A percentile compares a stretch with the other conserved stretches of the same genome.
These are phyloP conservation scores for Ophion costatus DNA, from an alignment of 2,888 invertebrate genomes.

Conservation along the genomic window DNA sequence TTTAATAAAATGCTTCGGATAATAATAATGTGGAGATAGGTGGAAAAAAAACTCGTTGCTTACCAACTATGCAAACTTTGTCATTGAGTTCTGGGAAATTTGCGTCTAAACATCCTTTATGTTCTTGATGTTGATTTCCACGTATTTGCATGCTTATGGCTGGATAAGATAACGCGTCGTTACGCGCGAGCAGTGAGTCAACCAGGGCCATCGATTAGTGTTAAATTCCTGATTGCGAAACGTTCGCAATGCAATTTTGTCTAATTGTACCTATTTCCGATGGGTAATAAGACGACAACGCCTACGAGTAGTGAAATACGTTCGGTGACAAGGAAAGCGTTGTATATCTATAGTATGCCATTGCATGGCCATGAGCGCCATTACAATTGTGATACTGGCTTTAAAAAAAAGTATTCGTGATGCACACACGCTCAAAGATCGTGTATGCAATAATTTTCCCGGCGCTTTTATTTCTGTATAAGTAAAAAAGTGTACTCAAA, in stretches of 20 bases:
- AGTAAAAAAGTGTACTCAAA: neutral
- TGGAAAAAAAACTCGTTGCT: neutral
- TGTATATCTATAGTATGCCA: neutral
- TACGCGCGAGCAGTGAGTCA: neutral
- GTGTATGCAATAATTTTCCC: too few species aligned
- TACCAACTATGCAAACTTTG: neutral
- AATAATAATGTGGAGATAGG: neutral
- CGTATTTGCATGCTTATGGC: neutral
- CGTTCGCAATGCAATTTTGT: neutral
- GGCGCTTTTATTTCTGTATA: neutral
- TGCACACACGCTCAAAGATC: neutral
- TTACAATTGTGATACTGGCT: neutral
- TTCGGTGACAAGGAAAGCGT: neutral
- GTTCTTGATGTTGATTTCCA: neutral
- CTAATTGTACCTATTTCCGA: neutral
- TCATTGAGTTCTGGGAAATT: neutral
- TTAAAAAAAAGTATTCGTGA: neutral
- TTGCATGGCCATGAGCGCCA: neutral
- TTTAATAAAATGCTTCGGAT: neutral
- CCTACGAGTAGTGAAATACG: neutral
- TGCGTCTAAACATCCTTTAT: neutral
- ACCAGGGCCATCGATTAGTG: neutral
- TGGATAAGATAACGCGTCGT: neutral
- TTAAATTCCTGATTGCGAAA: neutral
- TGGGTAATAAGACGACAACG: neutral